A percentile compares a stretch with the other conserved stretches of the same genome.
Conservation (phyloP, 2,113 vertebrate species). For the Manacus vitellinus region DNA sequence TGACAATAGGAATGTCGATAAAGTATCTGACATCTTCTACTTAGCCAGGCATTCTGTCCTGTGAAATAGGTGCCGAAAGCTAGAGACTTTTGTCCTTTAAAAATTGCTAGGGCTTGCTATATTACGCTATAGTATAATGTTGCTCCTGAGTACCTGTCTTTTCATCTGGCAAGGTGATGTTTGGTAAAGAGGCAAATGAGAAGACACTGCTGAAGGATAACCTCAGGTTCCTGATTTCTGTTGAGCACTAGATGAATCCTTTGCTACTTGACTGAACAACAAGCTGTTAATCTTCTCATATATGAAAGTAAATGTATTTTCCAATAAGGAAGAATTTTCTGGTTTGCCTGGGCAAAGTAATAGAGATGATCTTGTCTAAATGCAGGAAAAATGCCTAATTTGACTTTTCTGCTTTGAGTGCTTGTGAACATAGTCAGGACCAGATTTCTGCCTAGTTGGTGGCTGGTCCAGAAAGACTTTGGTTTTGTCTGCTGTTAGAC, state of each 20-base stretch:
- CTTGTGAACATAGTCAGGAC: neutral
- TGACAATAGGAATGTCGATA: neutral
- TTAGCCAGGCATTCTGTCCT: neutral
- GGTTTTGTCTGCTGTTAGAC: neutral
- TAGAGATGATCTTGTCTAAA: neutral
- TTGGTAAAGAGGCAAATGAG: neutral
- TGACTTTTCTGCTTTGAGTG: neutral
- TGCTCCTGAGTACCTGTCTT: neutral
- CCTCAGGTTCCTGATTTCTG: neutral
- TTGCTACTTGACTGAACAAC: neutral
- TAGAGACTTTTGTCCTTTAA: neutral
- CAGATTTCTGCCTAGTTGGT: neutral
- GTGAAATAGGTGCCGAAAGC: neutral
- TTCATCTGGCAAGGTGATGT: neutral
- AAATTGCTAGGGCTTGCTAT: neutral
- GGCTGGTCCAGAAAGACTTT: neutral
- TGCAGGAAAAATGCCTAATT: neutral
- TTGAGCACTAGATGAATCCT: neutral
- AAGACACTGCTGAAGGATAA: neutral
- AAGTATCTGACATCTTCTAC: neutral
- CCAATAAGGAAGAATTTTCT: neutral
- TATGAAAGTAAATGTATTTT: neutral
- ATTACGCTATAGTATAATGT: neutral
- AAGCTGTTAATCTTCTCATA: neutral
- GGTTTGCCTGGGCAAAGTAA: neutral